These are phyloP conservation scores for Spinibarbus caldwelli DNA, from an alignment of 2,797 vertebrate species.

Conservation along the genomic window DNA sequence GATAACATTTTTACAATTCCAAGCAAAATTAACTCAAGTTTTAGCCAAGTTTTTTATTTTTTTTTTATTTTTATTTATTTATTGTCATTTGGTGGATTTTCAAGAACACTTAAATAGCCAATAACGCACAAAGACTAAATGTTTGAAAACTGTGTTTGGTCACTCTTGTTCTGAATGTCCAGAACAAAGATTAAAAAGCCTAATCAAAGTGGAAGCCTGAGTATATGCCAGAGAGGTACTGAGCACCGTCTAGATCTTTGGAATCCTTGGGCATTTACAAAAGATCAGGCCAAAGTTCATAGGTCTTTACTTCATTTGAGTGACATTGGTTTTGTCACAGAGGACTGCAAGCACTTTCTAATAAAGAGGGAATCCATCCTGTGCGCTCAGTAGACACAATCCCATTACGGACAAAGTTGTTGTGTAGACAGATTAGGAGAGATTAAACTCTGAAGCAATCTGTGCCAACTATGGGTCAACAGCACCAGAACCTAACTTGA, in stretches of 20 bases:
- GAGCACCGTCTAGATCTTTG: background rate
- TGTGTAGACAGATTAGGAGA: slow-evolving; percentile 42
- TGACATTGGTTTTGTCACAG: slow-evolving; percentile 33
- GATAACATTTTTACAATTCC: background rate
- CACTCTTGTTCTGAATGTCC: background rate
- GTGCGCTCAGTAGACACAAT: slow-evolving; percentile 16
- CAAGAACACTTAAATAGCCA: background rate
- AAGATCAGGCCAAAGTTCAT: slow-evolving; percentile 12
- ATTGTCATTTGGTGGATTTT: background rate
- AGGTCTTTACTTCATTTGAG: slow-evolving; percentile 33
- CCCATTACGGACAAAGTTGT: slow-evolving; percentile 35
- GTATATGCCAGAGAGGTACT: background rate
- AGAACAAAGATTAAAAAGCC: slow-evolving; percentile 8
- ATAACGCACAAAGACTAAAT: background rate
- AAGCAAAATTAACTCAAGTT: background rate
- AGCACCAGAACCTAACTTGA: background rate
- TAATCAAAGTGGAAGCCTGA: background rate
- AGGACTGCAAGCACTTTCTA: slow-evolving; percentile 26
- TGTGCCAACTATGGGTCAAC: slow-evolving; percentile 13
- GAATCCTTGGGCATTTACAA: background rate
- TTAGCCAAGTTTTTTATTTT: no score
- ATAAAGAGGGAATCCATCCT: slow-evolving; percentile 22
- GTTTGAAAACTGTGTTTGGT: background rate
- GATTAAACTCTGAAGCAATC: slow-evolving; percentile 37
- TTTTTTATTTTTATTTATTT: no score